phyloP scores from a whole-genome alignment of 2,113 vertebrate genomes.

The Dromas ardeola region DNA sequence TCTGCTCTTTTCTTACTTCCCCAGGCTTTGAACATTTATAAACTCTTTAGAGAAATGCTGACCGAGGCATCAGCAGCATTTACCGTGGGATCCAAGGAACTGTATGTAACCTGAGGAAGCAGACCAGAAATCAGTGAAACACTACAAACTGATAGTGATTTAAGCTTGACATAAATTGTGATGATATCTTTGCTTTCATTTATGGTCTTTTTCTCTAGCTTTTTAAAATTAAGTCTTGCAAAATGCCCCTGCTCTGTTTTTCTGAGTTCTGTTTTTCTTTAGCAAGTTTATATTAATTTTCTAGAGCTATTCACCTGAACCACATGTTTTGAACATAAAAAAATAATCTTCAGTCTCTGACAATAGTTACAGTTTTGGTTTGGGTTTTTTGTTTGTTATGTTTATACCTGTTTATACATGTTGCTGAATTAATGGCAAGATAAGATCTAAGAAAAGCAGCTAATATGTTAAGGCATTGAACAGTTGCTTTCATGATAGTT shows the following conservation, averaged over 20 bases:
- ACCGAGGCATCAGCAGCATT: neutral
- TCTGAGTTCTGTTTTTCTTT: neutral
- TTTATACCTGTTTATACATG: conserved; percentile 8
- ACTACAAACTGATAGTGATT: neutral
- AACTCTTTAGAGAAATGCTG: neutral
- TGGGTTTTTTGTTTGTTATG: neutral
- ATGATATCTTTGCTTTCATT: neutral
- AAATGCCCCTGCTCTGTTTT: neutral
- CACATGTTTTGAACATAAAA: neutral
- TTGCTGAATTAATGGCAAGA: neutral
- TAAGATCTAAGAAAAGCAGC: conserved; percentile 36
- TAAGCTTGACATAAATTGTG: neutral
- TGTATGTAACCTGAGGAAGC: neutral
- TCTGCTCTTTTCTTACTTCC: neutral
- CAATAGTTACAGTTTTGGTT: neutral
- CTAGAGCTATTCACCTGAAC: neutral
- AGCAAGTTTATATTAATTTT: neutral
- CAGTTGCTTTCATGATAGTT: neutral
- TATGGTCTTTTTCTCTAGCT: neutral
- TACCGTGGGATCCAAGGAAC: neutral
- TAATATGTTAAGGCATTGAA: neutral
- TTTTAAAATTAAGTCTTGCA: neutral
- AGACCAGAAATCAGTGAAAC: neutral
- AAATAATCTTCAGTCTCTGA: neutral
- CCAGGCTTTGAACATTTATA: neutral